Base-by-base conservation (phyloP, 2,113 vertebrate genomes). In the Hippocampus zosterae region DNA sequence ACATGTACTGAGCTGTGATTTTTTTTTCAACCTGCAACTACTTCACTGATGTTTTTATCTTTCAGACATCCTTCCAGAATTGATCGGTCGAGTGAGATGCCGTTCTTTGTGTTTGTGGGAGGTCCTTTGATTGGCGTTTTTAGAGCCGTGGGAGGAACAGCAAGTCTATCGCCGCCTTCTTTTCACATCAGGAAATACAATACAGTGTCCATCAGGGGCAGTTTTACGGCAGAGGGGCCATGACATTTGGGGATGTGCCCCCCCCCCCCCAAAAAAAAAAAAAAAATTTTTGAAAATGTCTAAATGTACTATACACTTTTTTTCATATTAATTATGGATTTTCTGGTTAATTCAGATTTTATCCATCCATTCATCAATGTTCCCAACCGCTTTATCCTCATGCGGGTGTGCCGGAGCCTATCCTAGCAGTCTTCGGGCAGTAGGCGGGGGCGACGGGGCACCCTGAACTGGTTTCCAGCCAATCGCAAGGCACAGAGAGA, bases 1-100 rank as follows among this genome's bases (percentile, higher is more conserved):
- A 83, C 88, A 83, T 87, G 86, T 85, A 69, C 71, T 76, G 77
- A 84, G 87, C 79, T 88, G 88, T 70, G 69, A 56, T 80, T 37
- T 37, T 37, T 37, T 37, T 37, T 52, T 52, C 19, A 19, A n/a
- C 50, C 50, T 21, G 50, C 19, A 52, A 52, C 50, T n/a, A n/a
- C 50, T n/a, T 19, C 6, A 8, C 19, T 52, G 2, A 8, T 70
- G 69, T 65, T 80, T 74, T n/a, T 79, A 29, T 27, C 56, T 29
- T 29, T 59, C 56, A 59, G 56, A 59, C 25, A 21, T 16, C 25
- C 25, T 16, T 9, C 50, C 50, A 8, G 19, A 52, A 21, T 52
- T 9, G 19, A 50, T 50, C 6, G 46, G 46, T 50, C 46, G 5
- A 57, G 55, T 5, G 55, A 56, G 6, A 37, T 37, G 55, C 27